Conservation (phyloP, 2,888 invertebrate genomes). For the Sturmia bella region DNA sequence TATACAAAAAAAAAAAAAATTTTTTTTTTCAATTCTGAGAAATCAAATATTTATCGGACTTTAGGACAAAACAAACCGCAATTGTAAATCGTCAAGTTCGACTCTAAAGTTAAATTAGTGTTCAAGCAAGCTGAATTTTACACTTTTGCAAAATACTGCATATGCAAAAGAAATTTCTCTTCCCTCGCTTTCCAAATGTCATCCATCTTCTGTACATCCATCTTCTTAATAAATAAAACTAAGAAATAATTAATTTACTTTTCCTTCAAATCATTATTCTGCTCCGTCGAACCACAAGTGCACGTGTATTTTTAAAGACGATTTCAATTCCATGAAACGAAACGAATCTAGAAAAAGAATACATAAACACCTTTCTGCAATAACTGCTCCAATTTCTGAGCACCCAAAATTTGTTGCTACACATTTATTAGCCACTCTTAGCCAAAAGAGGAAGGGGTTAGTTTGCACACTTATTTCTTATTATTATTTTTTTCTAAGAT, state of each 20-base stretch:
- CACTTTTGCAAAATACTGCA: no score
- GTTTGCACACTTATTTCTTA: neutral
- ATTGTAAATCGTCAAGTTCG: no score
- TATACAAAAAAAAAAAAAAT: no score
- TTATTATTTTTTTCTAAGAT: neutral
- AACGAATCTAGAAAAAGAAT: conserved; percentile 37
- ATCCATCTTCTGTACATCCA: neutral
- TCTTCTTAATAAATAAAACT: neutral
- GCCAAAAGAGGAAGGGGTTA: conserved; percentile 21
- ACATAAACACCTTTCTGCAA: conserved; percentile 32
- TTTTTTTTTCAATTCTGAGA: no score
- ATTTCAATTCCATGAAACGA: neutral
- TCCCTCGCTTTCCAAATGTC: no score
- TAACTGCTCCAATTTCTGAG: neutral
- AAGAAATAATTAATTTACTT: conserved; percentile 19
- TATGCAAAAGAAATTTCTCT: no score
- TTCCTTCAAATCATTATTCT: neutral
- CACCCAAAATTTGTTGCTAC: neutral
- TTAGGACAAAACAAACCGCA: no score
- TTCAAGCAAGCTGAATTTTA: no score
- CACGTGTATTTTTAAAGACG: neutral
- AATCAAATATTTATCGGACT: no score
- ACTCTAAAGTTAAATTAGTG: no score
- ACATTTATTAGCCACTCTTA: conserved; percentile 50
- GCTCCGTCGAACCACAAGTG: neutral